A percentile compares a stretch with the other conserved stretches of the same genome.
Conservation (phyloP, 2,888 invertebrate species). For the Agapostemon virescens region DNA sequence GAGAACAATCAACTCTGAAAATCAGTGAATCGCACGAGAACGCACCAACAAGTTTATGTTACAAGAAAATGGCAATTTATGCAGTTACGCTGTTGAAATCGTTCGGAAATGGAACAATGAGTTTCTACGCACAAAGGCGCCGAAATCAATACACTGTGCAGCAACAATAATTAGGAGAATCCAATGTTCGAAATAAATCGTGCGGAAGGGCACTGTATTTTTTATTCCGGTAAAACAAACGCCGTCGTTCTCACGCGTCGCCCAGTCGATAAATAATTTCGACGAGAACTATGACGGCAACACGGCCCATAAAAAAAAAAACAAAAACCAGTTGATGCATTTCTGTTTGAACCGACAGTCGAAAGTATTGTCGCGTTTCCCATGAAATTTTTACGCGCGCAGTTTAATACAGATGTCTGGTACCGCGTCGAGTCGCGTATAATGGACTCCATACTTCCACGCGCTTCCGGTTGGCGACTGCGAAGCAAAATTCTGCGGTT, state of each 20-base stretch:
- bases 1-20: not conserved
- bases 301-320: not conserved
- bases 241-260: not conserved
- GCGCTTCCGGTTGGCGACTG: slow-evolving; percentile 10
- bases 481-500: slow-evolving; percentile 3
- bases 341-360: slow-evolving; percentile 9
- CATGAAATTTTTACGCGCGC: slow-evolving; percentile 26
- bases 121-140: no score
- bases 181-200: not conserved
- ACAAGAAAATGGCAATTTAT: no score
- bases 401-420: slow-evolving; percentile 27
- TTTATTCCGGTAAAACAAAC: not conserved
- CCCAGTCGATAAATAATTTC: slow-evolving; percentile 19
- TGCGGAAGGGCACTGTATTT: not conserved
- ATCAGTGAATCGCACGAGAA: not conserved
- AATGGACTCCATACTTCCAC: not conserved
- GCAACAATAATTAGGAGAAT: not conserved
- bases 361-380: not conserved
- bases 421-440: not conserved
- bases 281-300: not conserved
- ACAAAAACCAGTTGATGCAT: not conserved
- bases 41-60: no score
- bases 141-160: no score
- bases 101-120: no score
- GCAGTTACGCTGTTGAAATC: no score